Base-by-base conservation (phyloP, 1,140 invertebrate species). In the Gonioctena quinquepunctata region DNA sequence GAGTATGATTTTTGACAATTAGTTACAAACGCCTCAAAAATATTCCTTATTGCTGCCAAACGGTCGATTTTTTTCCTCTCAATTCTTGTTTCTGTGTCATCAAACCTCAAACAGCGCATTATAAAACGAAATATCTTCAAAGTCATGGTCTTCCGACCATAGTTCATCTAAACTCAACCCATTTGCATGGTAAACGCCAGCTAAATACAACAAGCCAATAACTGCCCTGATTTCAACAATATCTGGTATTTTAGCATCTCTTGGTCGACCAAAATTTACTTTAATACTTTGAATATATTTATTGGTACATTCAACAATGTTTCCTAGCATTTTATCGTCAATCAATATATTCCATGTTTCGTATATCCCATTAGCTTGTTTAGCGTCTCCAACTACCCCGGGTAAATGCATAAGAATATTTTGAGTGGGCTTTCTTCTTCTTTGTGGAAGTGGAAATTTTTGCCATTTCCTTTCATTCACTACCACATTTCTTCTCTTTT, bases 81-180 rank as follows among this genome's bases (percentile, higher is more conserved):
- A 23, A 63, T 50, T 76, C 79, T 76, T 50, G 79, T 77, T 57
- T 76, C 61, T 11, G 80, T 74, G 71, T 83, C 79, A 66, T 87
- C 83, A 80, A 87, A 88, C 60, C 82, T 77, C 3, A 75, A 85
- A 85, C 74, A 79, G 80, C 76, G 83, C 84, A 87, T 87, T 7
- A 81, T 75, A 60, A 77, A 79, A 63, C 79, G 77, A 67, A 87
- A 78, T 64, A 83, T 83, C 50, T 82, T 74, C 49, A 84, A 72
- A n/a, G 83, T 84, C 69, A 70, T 83, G 25, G 63, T 82, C 80
- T 25, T 79, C 76, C 81, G 81, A 84, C 80, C 78, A 84, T 64
- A 87, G 78, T 71, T 87, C 85, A 70, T 78, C 77, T 13, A 80
- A 77, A 76, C 84, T 83, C 66, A 83, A 79, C 79, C 83, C 82